phyloP scores from a whole-genome alignment of 2,888 invertebrate genomes.

The Diabrotica balteata region DNA sequence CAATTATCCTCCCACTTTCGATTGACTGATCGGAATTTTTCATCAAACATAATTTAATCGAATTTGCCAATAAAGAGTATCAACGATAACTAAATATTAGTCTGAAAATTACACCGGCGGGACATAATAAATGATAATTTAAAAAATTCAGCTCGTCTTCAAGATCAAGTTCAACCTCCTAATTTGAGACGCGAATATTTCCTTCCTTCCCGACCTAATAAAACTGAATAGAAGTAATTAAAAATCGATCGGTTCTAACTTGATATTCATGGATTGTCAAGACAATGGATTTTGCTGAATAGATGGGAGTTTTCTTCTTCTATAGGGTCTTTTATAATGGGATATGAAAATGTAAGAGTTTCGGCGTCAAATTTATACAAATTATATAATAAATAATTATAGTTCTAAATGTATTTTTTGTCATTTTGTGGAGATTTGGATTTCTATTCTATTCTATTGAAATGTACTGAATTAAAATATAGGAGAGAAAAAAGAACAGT shows the following conservation, averaged over 20 bases:
- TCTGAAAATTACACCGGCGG: neutral
- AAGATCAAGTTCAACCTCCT: conserved; percentile 9
- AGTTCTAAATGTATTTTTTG: no score
- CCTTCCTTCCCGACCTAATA: neutral
- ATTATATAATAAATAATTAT: no score
- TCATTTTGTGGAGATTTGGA: no score
- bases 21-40: no score
- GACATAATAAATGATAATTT: neutral
- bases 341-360: no score
- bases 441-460: no score
- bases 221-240: neutral
- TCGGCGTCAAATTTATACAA: no score
- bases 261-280: neutral
- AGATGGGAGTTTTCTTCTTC: neutral
- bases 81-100: neutral
- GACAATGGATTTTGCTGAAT: neutral
- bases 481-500: no score
- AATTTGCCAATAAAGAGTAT: neutral
- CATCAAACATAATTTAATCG: no score
- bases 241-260: conserved; percentile 1
- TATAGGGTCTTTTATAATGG: no score
- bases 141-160: neutral
- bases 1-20: no score
- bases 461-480: no score
- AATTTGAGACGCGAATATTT: neutral